Percentiles rank a stretch among this genome's conserved stretches.
Evolutionary conservation across 2,113 vertebrate species (phyloP).

Genomic region (Xyrauchen texanus): DNA sequence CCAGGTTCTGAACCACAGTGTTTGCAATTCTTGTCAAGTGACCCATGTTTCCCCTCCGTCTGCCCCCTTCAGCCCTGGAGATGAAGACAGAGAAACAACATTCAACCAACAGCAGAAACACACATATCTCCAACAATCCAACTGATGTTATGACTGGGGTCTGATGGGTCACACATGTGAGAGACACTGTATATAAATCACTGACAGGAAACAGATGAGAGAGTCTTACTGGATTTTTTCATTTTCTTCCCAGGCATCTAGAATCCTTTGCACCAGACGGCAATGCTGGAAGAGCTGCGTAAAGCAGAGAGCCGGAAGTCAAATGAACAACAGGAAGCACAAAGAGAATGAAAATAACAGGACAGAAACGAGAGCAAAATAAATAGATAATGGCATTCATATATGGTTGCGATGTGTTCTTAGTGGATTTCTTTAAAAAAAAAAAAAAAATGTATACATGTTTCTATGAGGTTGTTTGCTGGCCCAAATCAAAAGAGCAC

Average conservation of each 20-base stretch:
- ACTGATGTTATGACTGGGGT: too few relatives aligned
- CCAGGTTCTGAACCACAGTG: constrained; percentile 90
- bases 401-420: too few relatives aligned
- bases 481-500: too few relatives aligned
- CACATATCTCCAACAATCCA: neutral
- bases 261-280: constrained; percentile 88
- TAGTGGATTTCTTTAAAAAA: too few relatives aligned
- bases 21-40: constrained; percentile 95
- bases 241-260: constrained; percentile 96
- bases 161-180: too few relatives aligned
- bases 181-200: too few relatives aligned
- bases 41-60: constrained; percentile 94
- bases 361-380: neutral
- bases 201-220: neutral
- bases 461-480: too few relatives aligned
- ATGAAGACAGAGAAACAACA: neutral
- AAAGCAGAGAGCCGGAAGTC: constrained; percentile 17
- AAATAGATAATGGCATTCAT: neutral
- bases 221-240: constrained; percentile 89
- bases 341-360: neutral
- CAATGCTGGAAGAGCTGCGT: constrained; percentile 92
- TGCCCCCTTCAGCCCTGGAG: constrained; percentile 85
- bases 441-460: too few relatives aligned
- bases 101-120: constrained; percentile 6
- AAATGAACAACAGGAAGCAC: neutral